Conservation (phyloP, 1,140 invertebrate species). For the Melitaea cinxia region DNA sequence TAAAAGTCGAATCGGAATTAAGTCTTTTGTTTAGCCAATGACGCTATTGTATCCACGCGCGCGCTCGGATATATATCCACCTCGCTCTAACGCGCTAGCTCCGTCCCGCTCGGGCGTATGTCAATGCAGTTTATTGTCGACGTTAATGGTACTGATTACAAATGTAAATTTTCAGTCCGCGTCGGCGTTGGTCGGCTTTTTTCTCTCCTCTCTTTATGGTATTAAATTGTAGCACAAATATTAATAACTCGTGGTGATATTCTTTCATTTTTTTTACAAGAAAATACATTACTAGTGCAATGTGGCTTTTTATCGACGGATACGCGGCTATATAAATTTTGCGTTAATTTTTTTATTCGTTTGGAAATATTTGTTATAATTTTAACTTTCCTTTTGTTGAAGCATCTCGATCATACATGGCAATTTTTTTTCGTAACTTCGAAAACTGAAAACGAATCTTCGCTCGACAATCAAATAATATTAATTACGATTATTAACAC, state of each 20-base stretch:
- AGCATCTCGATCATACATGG: no score
- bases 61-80: constrained; percentile 47
- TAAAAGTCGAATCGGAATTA: constrained; percentile 36
- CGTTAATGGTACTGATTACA: constrained; percentile 80
- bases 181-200: constrained; percentile 76
- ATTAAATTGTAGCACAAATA: constrained; percentile 77
- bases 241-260: constrained; percentile 53
- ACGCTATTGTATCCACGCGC: constrained; percentile 67
- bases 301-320: constrained; percentile 1
- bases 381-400: no score
- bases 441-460: background rate
- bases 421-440: background rate
- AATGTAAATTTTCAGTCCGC: constrained; percentile 81
- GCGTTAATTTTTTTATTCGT: background rate
- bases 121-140: constrained; percentile 81
- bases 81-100: constrained; percentile 60
- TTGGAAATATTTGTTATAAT: no score
- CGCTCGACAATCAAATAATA: no score
- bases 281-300: constrained; percentile 7
- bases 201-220: constrained; percentile 75
- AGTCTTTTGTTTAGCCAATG: constrained; percentile 40
- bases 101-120: constrained; percentile 62
- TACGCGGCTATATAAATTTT: background rate
- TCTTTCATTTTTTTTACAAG: constrained; percentile 21
- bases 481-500: background rate